A percentile compares a stretch with the other conserved stretches of the same genome.
Evolutionary conservation across 2,113 vertebrate genomes (phyloP).

Genomic region (Glareola pratincola): DNA sequence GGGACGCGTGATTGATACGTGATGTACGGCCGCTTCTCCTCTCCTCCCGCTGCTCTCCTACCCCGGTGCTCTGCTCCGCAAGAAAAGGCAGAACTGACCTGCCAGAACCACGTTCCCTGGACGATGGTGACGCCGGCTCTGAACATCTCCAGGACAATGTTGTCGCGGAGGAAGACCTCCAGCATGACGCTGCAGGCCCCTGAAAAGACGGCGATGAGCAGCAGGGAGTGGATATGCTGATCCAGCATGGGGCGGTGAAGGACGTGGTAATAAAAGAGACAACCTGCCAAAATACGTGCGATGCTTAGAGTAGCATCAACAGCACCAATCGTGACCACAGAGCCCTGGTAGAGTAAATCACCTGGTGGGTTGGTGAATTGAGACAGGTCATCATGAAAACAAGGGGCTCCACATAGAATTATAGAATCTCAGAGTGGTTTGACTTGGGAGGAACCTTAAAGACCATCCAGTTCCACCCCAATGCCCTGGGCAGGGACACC

Average conservation of each 20-base stretch:
- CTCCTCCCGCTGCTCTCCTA: background rate
- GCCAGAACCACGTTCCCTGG: constrained; percentile 97
- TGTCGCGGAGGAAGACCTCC: constrained; percentile 82
- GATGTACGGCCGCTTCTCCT: background rate
- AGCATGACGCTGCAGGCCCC: constrained; percentile 72
- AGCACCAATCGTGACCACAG: fast-evolving
- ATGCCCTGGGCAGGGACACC: background rate
- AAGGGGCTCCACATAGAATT: background rate
- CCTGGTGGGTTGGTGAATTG: background rate
- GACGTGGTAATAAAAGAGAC: constrained; percentile 90
- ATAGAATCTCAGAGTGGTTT: background rate
- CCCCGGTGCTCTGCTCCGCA: background rate
- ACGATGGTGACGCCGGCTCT: constrained; percentile 80
- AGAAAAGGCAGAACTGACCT: constrained; percentile 73
- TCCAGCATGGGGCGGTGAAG: constrained; percentile 83
- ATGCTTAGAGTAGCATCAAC: background rate
- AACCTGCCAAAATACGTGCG: constrained; percentile 64
- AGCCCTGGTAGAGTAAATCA: background rate
- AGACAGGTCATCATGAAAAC: background rate
- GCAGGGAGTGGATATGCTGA: constrained; percentile 87
- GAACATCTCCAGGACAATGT: constrained; percentile 84
- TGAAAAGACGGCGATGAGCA: constrained; percentile 80
- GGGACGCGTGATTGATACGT: fast-evolving
- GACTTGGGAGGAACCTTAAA: background rate
- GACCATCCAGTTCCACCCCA: too few relatives aligned